Base-by-base conservation (phyloP, 2,113 vertebrate species). In the Arothron firmamentum region DNA sequence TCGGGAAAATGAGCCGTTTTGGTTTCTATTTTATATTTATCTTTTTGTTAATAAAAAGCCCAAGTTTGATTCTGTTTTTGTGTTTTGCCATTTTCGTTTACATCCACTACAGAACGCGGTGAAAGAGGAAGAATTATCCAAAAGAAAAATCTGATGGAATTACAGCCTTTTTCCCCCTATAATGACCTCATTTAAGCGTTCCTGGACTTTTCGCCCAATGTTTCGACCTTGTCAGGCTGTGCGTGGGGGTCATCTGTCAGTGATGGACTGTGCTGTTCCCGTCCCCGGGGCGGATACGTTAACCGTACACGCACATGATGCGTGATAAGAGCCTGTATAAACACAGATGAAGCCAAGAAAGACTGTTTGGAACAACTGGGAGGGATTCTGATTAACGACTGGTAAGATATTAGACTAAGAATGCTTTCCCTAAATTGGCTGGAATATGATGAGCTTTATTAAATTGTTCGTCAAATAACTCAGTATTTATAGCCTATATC, bases 1-100 rank as follows among this genome's bases (percentile, higher is more conserved):
- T 7, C 3, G 28, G 5, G 65, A 82, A 18, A 51, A 89, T 87
- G 86, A 88, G 82, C 47, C 85, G 86, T 13, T 89, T 88, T 47
- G 83, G 82, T 0, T 78, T 89, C 48, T 89, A 89, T 80, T 87
- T 68, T 16, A 19, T 88, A 56, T 89, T 89, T 57, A 15, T 89
- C 19, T 84, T 87, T 46, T 67, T 88, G 16, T 41, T 85, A 5
- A 60, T 75, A 11, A 86, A 88, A 82, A 69, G 82, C 43, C 85
- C 84, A 20, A 89, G 84, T 79, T 62, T 85, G 11, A 65, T 88
- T 43, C 78, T 89, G 1, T 76, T 88, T 25, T 2, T 87, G 1
- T 88, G 83, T 58, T 88, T 89, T 47, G 79, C 76, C 5, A 59
- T 83, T 56, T 89, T 61, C 51, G 75, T 87, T 67, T 88, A 86